Percentiles rank a stretch among this genome's conserved stretches.
Evolutionary conservation across 2,888 invertebrate species (phyloP).

Genomic region (Drosophila putrida): DNA sequence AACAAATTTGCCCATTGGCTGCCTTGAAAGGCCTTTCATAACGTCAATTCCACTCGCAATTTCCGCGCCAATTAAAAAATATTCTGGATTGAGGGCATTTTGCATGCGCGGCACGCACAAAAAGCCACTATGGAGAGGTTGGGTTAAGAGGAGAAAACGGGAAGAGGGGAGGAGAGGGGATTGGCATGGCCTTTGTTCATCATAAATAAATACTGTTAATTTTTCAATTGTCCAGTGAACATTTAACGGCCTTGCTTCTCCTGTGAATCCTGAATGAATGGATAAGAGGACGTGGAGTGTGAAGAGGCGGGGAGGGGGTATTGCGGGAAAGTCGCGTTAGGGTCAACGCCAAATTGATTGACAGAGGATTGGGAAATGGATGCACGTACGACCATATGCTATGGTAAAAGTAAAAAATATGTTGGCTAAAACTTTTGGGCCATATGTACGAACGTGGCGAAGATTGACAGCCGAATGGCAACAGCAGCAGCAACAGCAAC

Average conservation of each 20-base stretch:
- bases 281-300: not conserved
- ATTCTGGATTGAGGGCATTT: constrained; percentile 49
- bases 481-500: constrained; percentile 25
- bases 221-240: constrained; percentile 73
- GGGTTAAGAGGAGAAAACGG: not conserved
- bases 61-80: constrained; percentile 77
- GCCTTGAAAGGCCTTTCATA: constrained; percentile 62
- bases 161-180: not conserved
- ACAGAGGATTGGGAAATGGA: constrained; percentile 52
- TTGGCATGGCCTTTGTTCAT: constrained; percentile 52
- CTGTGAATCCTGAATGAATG: constrained; percentile 26
- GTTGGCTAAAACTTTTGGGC: constrained; percentile 58
- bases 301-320: not conserved
- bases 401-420: constrained; percentile 36
- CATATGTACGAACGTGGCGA: constrained; percentile 49
- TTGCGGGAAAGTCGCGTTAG: constrained; percentile 24
- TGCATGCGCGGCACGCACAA: constrained; percentile 67
- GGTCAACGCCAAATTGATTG: constrained; percentile 53
- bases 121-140: not conserved
- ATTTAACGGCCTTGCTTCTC: constrained; percentile 56
- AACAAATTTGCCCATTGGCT: constrained; percentile 16
- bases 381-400: constrained; percentile 53
- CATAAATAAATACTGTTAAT: constrained; percentile 81
- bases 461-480: constrained; percentile 56
- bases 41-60: constrained; percentile 72